Conservation (phyloP, 2,888 invertebrate genomes). For the Ormia ochracea region DNA sequence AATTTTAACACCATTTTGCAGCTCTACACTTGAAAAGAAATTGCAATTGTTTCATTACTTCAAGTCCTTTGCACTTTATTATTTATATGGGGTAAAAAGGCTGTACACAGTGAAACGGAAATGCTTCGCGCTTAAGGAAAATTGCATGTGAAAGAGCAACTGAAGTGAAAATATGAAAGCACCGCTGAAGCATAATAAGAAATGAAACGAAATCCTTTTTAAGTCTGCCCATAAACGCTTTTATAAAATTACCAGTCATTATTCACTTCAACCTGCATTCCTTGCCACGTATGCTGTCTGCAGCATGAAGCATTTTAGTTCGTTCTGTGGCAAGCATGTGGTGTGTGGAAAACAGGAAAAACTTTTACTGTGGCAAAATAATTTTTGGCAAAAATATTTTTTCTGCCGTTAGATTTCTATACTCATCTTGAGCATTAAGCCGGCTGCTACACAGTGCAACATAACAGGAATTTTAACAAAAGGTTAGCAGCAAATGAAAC, state of each 20-base stretch:
- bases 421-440: neutral
- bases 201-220: neutral
- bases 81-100: neutral
- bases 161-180: neutral
- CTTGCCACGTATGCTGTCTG: neutral
- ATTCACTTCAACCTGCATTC: conserved; percentile 24
- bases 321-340: neutral
- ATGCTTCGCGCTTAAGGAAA: neutral
- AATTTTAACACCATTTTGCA: too few species aligned
- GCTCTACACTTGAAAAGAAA: conserved; percentile 39
- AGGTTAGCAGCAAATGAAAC: conserved; percentile 6
- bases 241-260: conserved; percentile 48
- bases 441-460: neutral
- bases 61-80: conserved; percentile 38
- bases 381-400: neutral
- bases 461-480: neutral
- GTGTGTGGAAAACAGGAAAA: neutral
- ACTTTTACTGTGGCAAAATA: neutral
- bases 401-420: neutral
- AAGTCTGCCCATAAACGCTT: conserved; percentile 28
- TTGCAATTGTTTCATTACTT: conserved; percentile 47
- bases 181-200: neutral
- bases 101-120: neutral
- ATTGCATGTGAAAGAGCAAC: neutral
- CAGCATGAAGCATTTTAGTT: neutral